Conservation (phyloP, 2,797 vertebrate genomes). For the Atherinosoma microstoma region DNA sequence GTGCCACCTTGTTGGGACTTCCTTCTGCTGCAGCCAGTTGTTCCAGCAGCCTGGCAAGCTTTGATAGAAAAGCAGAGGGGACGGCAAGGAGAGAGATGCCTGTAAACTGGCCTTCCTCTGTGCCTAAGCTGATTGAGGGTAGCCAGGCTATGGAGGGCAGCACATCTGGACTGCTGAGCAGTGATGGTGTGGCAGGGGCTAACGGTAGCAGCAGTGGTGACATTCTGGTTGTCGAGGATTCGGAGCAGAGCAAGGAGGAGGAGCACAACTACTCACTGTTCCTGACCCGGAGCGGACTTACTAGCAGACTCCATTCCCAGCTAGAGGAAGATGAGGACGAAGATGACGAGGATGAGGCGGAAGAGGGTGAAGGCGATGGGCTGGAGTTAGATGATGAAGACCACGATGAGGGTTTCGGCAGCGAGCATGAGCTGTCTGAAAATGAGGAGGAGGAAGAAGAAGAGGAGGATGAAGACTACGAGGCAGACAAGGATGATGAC, state of each 20-base stretch:
- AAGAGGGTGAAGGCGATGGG: slow-evolving; percentile 89
- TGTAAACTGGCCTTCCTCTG: slow-evolving; percentile 47
- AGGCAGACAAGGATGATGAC: slow-evolving; percentile 87
- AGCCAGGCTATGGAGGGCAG: slow-evolving; percentile 69
- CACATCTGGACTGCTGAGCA: slow-evolving; percentile 75
- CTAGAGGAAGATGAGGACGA: slow-evolving; percentile 87
- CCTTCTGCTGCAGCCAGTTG: slow-evolving; percentile 31
- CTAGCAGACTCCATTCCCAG: slow-evolving; percentile 80
- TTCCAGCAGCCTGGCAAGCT: slow-evolving; percentile 44
- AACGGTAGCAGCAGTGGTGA: slow-evolving; percentile 75
- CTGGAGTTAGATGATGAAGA: slow-evolving; percentile 91
- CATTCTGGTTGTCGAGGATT: slow-evolving; percentile 79
- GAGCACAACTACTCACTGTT: slow-evolving; percentile 99
- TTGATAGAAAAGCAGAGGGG: slow-evolving; percentile 70
- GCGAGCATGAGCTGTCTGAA: slow-evolving; percentile 96
- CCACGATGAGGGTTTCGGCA: slow-evolving; percentile 96
- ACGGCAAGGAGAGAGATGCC: slow-evolving; percentile 61
- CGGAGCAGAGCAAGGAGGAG: slow-evolving; percentile 96
- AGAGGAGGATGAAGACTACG: slow-evolving; percentile 89
- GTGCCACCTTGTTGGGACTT: slow-evolving; percentile 39
- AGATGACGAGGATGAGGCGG: slow-evolving; percentile 80
- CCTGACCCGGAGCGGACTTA: slow-evolving; percentile 89
- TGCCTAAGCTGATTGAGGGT: slow-evolving; percentile 81
- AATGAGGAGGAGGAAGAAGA: slow-evolving; percentile 91
- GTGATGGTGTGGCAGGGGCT: slow-evolving; percentile 67